Evolutionary conservation across 2,113 vertebrate genomes (phyloP).

Genomic region (Spea multiplicata): DNA sequence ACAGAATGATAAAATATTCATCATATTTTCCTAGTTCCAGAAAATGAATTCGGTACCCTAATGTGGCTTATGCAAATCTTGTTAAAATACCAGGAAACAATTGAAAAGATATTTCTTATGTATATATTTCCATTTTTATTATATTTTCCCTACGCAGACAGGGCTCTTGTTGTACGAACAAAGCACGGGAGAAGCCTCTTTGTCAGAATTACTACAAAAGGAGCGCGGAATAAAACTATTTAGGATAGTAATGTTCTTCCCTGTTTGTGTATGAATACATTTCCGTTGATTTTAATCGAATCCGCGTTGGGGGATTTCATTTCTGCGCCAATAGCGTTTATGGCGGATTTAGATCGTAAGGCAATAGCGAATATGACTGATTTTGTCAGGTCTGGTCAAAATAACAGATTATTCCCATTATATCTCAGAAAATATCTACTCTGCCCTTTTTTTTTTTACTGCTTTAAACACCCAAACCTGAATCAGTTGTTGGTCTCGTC

Average conservation of each 20-base stretch:
- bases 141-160: not conserved
- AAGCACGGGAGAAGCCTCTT: not conserved
- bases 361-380: not conserved
- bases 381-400: no score
- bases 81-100: not conserved
- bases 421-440: no score
- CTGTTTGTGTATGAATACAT: conserved; percentile 48
- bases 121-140: not conserved
- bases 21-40: not conserved
- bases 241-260: conserved; percentile 46
- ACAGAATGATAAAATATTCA: conserved; percentile 48
- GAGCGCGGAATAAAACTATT: conserved; percentile 27
- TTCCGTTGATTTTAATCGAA: conserved; percentile 47
- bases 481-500: no score
- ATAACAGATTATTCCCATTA: no score
- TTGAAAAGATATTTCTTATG: not conserved
- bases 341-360: not conserved
- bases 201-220: not conserved
- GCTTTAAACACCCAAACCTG: no score
- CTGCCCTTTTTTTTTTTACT: no score
- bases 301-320: not conserved
- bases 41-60: not conserved
- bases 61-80: not conserved
- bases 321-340: not conserved
- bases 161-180: not conserved